Evolutionary conservation across 2,888 invertebrate genomes (phyloP), one percentile per base, ranked within the genome.

Genomic region (Amphimallon solstitiale): DNA sequence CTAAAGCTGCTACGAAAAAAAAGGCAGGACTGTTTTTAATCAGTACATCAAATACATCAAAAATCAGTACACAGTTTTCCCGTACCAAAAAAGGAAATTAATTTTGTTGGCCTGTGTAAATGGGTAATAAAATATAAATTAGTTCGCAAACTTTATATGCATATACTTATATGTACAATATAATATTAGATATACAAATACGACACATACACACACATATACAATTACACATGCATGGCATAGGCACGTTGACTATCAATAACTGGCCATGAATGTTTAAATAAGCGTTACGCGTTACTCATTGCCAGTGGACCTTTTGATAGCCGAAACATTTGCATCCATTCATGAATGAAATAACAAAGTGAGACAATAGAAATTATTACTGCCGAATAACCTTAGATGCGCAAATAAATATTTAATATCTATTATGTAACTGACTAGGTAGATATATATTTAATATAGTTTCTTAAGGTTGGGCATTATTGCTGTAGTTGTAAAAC

Each of bases 291-390:
- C 54, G 15, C 37, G 37, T 37, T 37, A n/a, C n/a, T n/a, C n/a
- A n/a, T n/a, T n/a, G n/a, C n/a, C n/a, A n/a, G n/a, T n/a, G 54
- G 19, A 38, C 17, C 35, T 38, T 19, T 35, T 37, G 37, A 21
- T 37, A 54, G 19, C 52, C 52, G n/a, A 54, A 54, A 54, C 14
- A 54, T 54, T 38, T 54, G 54, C 54, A 54, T 54, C 38, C 37
- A 54, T 54, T 54, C 37, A 54, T 54, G 54, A 54, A 54, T 54
- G 54, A 54, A 54, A 54, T 54, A 54, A 54, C 38, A 37, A 54
- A 37, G 21, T 38, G 12, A 54, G 54, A 54, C 54, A 38, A 54
- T 54, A 54, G 54, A 54, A 37, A 54, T 54, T 54, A 37, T 38
- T 35, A 12, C n/a, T 19, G 54, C 54, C 19, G 37, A 54, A 29